Evolutionary conservation across 2,113 vertebrate genomes (phyloP).

Genomic region (Syngnathus typhle): DNA sequence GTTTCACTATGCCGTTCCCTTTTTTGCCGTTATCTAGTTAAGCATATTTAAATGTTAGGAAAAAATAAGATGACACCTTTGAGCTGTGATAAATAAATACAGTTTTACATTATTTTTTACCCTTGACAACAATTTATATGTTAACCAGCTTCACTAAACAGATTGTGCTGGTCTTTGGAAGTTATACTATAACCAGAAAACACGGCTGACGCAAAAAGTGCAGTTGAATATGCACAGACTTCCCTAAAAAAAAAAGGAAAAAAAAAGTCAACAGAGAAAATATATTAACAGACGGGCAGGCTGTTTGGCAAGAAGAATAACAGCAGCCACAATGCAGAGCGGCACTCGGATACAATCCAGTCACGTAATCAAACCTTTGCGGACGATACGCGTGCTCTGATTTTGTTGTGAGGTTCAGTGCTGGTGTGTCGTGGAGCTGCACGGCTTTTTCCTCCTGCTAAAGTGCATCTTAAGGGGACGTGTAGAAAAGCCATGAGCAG

Average conservation of each 20-base stretch:
- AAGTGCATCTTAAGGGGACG: conserved; percentile 49
- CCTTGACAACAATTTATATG: not conserved
- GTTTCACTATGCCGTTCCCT: not conserved
- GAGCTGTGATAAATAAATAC: too few relatives aligned
- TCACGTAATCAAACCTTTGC: conserved; percentile 37
- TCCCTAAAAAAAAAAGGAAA: conserved; percentile 11
- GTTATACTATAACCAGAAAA: conserved; percentile 12
- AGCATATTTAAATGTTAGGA: too few relatives aligned
- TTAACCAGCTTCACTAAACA: not conserved
- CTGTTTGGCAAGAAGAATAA: conserved; percentile 15
- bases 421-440: conserved; percentile 4
- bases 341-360: conserved; percentile 10
- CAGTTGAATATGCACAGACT: not conserved
- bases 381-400: conserved; percentile 8
- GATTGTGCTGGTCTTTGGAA: not conserved
- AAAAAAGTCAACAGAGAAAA: not conserved
- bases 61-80: too few relatives aligned
- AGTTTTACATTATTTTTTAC: not conserved
- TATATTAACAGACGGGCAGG: conserved; percentile 4
- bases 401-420: conserved; percentile 1
- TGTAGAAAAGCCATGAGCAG: conserved; percentile 68
- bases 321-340: conserved; percentile 5
- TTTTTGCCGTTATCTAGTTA: not conserved
- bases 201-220: conserved; percentile 18
- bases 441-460: not conserved